Percentiles rank a stretch among this genome's conserved stretches.
Conservation (phyloP, 2,888 invertebrate species). For the Itoplectis maculator region DNA sequence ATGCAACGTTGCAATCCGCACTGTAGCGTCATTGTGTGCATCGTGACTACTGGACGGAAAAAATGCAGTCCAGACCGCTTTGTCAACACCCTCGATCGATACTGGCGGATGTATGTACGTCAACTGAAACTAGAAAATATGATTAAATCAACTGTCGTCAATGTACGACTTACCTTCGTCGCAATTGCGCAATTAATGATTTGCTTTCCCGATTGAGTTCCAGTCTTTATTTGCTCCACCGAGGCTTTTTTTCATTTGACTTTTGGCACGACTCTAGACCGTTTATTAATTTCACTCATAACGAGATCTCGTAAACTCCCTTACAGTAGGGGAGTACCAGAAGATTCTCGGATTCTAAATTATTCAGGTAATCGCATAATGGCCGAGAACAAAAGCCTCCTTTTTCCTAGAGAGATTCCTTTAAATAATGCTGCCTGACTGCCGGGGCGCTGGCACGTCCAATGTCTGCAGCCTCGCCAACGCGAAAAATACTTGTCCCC, state of each 20-base stretch:
- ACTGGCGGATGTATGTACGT: no score
- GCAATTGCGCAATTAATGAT: neutral
- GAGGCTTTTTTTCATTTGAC: conserved; percentile 8
- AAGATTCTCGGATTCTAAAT: conserved; percentile 45
- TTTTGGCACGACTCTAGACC: conserved; percentile 1
- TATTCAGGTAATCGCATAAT: conserved; percentile 53
- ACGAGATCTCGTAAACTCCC: conserved; percentile 26
- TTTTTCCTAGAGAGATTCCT: conserved; percentile 47
- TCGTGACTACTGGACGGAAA: no score
- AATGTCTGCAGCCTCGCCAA: conserved; percentile 15
- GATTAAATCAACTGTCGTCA: no score
- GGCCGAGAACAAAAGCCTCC: conserved; percentile 47
- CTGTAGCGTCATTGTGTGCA: no score
- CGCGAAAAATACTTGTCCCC: conserved; percentile 14
- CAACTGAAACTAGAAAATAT: no score
- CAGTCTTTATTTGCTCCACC: neutral
- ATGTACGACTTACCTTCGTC: neutral
- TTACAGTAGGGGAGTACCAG: neutral
- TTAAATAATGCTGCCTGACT: conserved; percentile 37
- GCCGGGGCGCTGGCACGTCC: conserved; percentile 12
- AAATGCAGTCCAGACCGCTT: no score
- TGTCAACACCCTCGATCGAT: no score
- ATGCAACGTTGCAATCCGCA: no score
- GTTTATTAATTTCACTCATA: conserved; percentile 41
- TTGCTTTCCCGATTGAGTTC: conserved; percentile 13